phyloP scores from a whole-genome alignment of 2,797 vertebrate genomes.

The Cyclura pinguis region DNA sequence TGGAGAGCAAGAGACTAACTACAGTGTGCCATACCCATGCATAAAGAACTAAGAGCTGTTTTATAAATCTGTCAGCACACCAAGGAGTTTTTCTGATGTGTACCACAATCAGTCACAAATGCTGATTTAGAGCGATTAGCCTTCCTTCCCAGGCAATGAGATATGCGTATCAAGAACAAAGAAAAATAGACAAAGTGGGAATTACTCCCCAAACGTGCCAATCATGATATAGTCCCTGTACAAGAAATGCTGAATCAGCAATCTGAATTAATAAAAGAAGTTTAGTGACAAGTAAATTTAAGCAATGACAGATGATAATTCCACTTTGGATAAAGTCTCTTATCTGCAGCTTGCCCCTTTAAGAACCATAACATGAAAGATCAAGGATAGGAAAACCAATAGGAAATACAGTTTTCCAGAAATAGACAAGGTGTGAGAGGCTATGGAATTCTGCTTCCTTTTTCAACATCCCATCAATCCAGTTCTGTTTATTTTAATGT shows the following conservation, averaged over 20 bases:
- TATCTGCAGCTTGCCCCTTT: slow-evolving; percentile 53
- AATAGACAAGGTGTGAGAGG: slow-evolving; percentile 75
- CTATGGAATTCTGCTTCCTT: slow-evolving; percentile 73
- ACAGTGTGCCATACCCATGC: no score
- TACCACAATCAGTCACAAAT: neutral
- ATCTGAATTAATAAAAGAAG: neutral
- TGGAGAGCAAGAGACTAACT: neutral
- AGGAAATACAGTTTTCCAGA: slow-evolving; percentile 70
- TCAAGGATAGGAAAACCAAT: slow-evolving; percentile 63
- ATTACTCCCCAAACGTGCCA: neutral
- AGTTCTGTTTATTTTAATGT: slow-evolving; percentile 78
- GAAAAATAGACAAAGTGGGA: neutral
- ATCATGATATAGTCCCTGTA: neutral
- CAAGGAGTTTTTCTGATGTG: neutral
- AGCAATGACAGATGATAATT: neutral
- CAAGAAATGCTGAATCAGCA: slow-evolving; percentile 8
- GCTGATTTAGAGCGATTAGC: neutral
- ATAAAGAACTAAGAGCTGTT: neutral
- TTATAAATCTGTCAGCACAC: slow-evolving; percentile 8
- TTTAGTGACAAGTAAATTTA: slow-evolving; percentile 31
- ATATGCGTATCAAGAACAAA: neutral
- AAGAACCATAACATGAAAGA: neutral
- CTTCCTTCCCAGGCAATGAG: neutral
- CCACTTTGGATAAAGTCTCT: neutral
- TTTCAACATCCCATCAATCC: slow-evolving; percentile 70